phyloP scores from a whole-genome alignment of 2,113 vertebrate genomes.

The Saimiri boliviensis region DNA sequence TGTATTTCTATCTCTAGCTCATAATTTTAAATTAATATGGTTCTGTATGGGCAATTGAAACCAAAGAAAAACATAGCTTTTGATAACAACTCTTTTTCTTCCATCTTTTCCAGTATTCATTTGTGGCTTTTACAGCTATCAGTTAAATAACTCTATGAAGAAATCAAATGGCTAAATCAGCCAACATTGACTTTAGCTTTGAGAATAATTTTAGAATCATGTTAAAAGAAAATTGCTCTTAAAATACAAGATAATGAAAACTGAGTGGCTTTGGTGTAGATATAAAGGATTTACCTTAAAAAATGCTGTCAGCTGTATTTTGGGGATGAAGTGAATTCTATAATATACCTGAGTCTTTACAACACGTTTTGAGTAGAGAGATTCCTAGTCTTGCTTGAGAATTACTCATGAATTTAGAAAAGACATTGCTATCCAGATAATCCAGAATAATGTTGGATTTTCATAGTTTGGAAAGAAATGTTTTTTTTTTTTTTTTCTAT shows the following conservation, averaged over 20 bases:
- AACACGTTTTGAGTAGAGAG: not conserved
- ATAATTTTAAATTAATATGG: constrained; percentile 73
- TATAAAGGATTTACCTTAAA: not conserved
- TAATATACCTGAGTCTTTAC: not conserved
- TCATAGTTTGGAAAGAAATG: not conserved
- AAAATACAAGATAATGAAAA: constrained; percentile 52
- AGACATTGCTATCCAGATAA: not conserved
- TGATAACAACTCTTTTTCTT: constrained; percentile 51
- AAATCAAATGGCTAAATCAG: constrained; percentile 54
- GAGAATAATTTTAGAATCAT: constrained; percentile 65
- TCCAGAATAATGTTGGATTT: not conserved
- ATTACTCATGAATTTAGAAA: not conserved
- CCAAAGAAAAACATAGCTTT: constrained; percentile 51
- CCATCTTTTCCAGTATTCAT: constrained; percentile 42
- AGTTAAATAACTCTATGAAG: constrained; percentile 59
- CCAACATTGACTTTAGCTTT: constrained; percentile 56
- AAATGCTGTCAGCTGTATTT: not conserved
- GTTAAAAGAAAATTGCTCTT: constrained; percentile 66
- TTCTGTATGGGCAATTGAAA: constrained; percentile 44
- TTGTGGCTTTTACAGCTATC: constrained; percentile 38
- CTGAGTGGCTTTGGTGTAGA: not conserved
- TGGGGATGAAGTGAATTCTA: not conserved
- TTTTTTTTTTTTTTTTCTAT: not conserved
- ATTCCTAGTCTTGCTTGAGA: constrained; percentile 19
- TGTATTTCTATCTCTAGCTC: constrained; percentile 70